phyloP scores from a whole-genome alignment of 2,113 vertebrate species.

The Tenebrosternarchus preto region DNA sequence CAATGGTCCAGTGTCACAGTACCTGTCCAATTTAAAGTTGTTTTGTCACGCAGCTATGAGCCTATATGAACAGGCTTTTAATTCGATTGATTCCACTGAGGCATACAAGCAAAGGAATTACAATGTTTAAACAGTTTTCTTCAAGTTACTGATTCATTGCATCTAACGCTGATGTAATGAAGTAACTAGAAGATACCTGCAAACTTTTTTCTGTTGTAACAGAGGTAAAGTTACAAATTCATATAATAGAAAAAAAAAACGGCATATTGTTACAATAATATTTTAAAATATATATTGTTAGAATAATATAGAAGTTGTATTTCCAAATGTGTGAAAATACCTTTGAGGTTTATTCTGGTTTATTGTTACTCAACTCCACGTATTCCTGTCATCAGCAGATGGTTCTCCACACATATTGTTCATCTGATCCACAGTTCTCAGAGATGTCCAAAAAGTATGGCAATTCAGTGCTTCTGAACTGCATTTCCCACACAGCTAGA shows the following conservation, averaged over 20 bases:
- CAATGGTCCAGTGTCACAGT: too few relatives aligned
- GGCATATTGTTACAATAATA: neutral
- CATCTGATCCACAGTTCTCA: neutral
- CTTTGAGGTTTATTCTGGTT: neutral
- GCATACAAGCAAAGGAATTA: neutral
- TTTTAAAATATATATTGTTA: neutral
- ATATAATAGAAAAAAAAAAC: too few relatives aligned
- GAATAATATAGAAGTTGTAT: neutral
- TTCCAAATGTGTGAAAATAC: neutral
- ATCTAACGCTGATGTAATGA: neutral
- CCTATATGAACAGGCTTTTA: neutral
- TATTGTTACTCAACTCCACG: conserved; percentile 11
- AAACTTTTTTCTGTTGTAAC: too few relatives aligned
- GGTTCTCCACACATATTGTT: conserved; percentile 38
- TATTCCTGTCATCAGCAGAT: conserved; percentile 16
- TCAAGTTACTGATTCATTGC: neutral
- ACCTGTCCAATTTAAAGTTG: neutral
- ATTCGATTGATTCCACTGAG: neutral
- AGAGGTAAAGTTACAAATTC: too few relatives aligned
- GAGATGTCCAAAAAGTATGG: conserved; percentile 22
- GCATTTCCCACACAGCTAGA: neutral
- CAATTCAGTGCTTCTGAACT: neutral
- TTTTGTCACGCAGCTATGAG: neutral
- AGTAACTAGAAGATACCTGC: neutral
- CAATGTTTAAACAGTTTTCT: neutral